A percentile compares a stretch with the other conserved stretches of the same genome.
phyloP scores from a whole-genome alignment of 2,113 vertebrate species.

The Pimephales promelas region DNA sequence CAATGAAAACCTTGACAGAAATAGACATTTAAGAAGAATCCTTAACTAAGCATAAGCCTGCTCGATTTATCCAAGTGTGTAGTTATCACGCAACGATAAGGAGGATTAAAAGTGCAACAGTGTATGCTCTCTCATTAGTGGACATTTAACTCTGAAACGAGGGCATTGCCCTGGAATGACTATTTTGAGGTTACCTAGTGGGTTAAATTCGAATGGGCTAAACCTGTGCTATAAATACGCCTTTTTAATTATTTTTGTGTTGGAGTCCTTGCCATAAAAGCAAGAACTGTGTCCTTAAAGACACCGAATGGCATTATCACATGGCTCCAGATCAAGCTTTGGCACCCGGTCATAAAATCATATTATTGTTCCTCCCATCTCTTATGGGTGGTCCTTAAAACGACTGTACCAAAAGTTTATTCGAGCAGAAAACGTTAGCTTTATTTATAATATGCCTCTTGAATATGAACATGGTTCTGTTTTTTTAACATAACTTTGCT shows the following conservation, averaged over 20 bases:
- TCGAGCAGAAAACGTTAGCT: neutral
- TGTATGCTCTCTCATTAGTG: slow-evolving; percentile 16
- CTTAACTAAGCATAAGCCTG: slow-evolving; percentile 46
- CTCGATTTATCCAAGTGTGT: slow-evolving; percentile 24
- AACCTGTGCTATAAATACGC: slow-evolving; percentile 14
- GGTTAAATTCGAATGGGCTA: slow-evolving; percentile 22
- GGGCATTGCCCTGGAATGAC: neutral
- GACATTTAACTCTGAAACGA: slow-evolving; percentile 5
- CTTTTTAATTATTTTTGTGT: slow-evolving; percentile 13
- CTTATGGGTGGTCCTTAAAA: neutral
- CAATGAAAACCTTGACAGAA: neutral
- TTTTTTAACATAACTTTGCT: neutral
- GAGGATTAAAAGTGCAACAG: slow-evolving; percentile 45
- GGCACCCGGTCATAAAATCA: slow-evolving; percentile 6
- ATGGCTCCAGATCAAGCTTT: slow-evolving; percentile 9
- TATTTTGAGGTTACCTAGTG: slow-evolving; percentile 28
- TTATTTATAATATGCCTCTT: slow-evolving; percentile 4
- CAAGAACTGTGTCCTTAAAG: slow-evolving; percentile 11
- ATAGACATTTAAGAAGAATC: slow-evolving; percentile 2
- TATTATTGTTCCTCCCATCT: neutral
- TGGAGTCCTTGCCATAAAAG: neutral
- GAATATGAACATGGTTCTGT: neutral
- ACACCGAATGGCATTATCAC: neutral
- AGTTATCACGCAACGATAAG: slow-evolving; percentile 41
- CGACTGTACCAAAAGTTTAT: neutral